Conservation (phyloP, 53 echinoderm and acorn worm genomes). For the Henricia sp. region DNA sequence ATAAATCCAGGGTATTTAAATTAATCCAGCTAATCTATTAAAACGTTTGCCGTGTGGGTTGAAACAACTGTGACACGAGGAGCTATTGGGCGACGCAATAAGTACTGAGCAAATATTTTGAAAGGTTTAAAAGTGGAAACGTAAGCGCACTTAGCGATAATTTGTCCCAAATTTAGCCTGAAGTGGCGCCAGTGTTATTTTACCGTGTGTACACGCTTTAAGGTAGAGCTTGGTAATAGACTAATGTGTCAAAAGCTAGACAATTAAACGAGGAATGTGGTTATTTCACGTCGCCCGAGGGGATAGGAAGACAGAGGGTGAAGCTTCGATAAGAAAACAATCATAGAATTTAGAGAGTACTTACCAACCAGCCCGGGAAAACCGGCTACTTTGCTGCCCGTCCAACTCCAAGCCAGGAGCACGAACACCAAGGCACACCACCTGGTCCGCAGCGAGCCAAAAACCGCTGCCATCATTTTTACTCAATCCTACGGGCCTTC, state of each 20-base stretch:
- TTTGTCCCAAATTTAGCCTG: neutral
- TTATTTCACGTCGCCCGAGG: neutral
- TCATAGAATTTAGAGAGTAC: neutral
- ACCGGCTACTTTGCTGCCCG: neutral
- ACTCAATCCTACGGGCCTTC: neutral
- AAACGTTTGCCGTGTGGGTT: neutral
- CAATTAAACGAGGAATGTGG: neutral
- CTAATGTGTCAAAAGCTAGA: neutral
- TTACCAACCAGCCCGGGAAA: slow-evolving; percentile 16
- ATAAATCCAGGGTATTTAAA: neutral
- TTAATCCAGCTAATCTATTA: neutral
- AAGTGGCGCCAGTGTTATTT: neutral
- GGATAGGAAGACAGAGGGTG: neutral
- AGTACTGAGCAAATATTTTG: neutral
- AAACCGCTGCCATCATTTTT: slow-evolving; percentile 23
- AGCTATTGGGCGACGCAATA: neutral
- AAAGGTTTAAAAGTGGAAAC: neutral
- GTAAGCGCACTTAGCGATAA: neutral
- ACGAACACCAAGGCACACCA: neutral
- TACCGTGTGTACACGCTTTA: neutral
- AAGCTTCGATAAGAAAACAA: neutral
- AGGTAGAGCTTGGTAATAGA: neutral
- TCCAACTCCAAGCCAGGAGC: neutral
- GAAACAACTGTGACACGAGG: slow-evolving; percentile 8
- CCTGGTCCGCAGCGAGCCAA: neutral